Evolutionary conservation across 2,797 vertebrate species (phyloP).

Genomic region (Sardinella longiceps): DNA sequence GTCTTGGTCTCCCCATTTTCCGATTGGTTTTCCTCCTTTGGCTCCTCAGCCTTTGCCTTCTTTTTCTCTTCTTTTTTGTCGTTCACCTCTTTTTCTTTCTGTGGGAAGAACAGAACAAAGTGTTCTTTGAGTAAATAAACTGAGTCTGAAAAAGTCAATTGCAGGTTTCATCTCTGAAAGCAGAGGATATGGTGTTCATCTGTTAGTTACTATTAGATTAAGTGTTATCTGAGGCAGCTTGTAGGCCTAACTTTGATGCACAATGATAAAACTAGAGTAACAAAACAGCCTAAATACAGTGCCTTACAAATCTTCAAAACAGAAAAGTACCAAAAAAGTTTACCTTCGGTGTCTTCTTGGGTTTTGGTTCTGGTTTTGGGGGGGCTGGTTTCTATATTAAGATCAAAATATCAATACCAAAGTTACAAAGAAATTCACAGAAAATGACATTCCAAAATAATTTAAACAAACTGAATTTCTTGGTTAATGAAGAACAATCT

Average conservation of each 20-base stretch:
- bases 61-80: conserved; percentile 78
- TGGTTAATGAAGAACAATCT: background rate
- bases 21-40: conserved; percentile 79
- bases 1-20: conserved; percentile 83
- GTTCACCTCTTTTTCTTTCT: conserved; percentile 81
- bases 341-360: conserved; percentile 82
- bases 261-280: background rate
- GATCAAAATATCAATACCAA: background rate
- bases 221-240: background rate
- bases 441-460: background rate
- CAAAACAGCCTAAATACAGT: too few species aligned
- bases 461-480: background rate
- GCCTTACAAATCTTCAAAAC: too few species aligned
- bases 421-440: background rate
- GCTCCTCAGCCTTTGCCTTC: conserved; percentile 72
- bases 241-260: background rate
- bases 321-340: conserved; percentile 38
- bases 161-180: background rate
- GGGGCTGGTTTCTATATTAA: conserved; percentile 73
- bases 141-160: background rate
- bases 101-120: conserved; percentile 29
- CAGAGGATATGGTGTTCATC: background rate
- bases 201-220: background rate
- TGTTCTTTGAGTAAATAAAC: background rate
- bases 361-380: conserved; percentile 76